Evolutionary conservation across 2,113 vertebrate species (phyloP), one percentile per base, ranked within the genome.

Genomic region (Spheniscus mendiculus): DNA sequence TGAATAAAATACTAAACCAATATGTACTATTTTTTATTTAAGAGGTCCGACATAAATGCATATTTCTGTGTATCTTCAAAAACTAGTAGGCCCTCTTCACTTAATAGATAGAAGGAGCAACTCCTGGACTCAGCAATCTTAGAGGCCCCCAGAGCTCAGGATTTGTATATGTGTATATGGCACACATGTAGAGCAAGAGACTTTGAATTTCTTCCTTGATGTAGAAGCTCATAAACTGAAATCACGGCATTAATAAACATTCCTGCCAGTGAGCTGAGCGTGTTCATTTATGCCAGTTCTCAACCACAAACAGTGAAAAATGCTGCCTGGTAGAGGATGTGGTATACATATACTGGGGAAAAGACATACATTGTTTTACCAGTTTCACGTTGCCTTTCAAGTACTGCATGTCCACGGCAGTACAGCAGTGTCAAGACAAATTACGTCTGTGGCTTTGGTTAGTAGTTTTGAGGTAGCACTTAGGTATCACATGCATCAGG

Each of bases 291-390:
- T 97, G 94, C 97, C 91, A 96, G 97, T 87, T 94, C 94, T 97
- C 91, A 97, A 97, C 97, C 98, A 96, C 98, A 97, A 61, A 40
- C 90, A 92, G 90, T 89, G 92, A 97, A 96, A 94, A 96, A 89
- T 56, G 90, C 87, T 96, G 94, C 81, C 77, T 96, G 95, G 56
- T 53, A 88, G 95, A 97, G 98, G 97, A 97, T 97, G 98, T 97
- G 96, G 97, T 97, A 80, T 83, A 82, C 27, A 15, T 95, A 73
- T 71, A 56, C 97, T 87, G 97, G 94, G 96, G 95, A 89, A 90
- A 34, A 93, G 95, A n/a, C 90, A 78, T 47, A 50, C 67, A 44
- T 5, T 93, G 49, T 95, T 78, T 71, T 83, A 49, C 53, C 92
- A 89, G 44, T 56, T 80, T 93, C 71, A 36, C 19, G 55, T 65